Evolutionary conservation across 64 coral and sea anemone genomes (phyloP).

Genomic region (Actinia equina): DNA sequence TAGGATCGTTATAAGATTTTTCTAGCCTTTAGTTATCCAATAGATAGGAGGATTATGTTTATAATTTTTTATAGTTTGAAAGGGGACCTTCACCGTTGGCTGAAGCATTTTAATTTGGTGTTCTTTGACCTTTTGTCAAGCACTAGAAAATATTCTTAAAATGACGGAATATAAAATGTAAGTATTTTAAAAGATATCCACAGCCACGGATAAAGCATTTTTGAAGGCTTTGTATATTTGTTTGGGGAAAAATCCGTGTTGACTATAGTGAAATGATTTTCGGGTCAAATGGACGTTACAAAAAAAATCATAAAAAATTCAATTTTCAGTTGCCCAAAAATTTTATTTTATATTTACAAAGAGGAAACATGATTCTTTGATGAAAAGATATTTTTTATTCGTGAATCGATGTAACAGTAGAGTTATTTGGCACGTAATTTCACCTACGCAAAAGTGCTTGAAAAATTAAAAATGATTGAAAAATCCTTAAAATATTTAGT

Average conservation of each 20-base stretch:
- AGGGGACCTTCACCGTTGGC: neutral
- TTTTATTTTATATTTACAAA: slow-evolving; percentile 4
- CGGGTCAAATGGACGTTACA: no score
- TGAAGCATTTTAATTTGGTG: neutral
- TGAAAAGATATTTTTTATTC: neutral
- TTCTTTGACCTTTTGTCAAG: neutral
- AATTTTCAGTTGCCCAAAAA: slow-evolving; percentile 1
- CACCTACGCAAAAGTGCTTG: no score
- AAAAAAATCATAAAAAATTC: no score
- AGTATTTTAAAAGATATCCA: neutral
- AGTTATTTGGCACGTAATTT: no score
- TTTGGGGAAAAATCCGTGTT: no score
- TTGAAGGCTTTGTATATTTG: no score
- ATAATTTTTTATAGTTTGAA: neutral
- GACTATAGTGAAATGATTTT: no score
- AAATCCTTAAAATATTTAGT: no score
- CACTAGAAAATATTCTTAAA: neutral
- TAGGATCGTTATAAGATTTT: neutral
- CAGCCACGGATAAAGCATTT: no score
- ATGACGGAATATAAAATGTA: neutral
- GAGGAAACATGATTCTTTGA: neutral
- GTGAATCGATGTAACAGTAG: no score
- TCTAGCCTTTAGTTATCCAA: neutral
- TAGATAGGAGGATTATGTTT: neutral
- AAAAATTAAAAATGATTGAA: no score